Base-by-base conservation (phyloP, 2,113 vertebrate genomes). In the Apodemus sylvaticus region DNA sequence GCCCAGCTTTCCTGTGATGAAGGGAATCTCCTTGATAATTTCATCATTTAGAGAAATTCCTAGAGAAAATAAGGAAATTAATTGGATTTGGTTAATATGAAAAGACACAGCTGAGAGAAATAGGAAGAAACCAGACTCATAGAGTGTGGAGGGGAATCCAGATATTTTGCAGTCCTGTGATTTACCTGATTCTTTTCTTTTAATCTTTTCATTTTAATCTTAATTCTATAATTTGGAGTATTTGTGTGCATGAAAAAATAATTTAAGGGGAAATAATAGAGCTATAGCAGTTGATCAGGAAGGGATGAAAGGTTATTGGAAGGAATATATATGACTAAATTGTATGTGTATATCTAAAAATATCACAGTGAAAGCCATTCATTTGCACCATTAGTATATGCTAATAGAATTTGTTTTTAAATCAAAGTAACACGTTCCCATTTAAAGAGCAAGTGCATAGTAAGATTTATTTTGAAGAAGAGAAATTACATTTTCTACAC, bases 1-100 rank as follows among this genome's bases (percentile, higher is more conserved):
- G 53, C 34, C 58, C 36, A 91, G 36, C 5, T 48, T 89, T 94
- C 34, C 42, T 73, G n/a, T 86, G 74, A 16, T 39, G 64, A 0
- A 68, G 16, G 81, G 53, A 60, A 51, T 92, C 62, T 55, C 79
- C 77, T 34, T 91, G 77, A 53, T 78, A 91, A 86, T 70, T 92
- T 92, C 90, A 76, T 70, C 24, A 31, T 93, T 87, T 70, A 89
- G 51, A 94, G 48, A 34, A 42, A 26, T 78, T 95, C 55, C 24
- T 48, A 90, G 90, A 87, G 51, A 48, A 58, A 62, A 24, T 39
- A 66, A 55, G 10, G 51, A 73, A 58, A 92, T 36, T 55, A n/a
- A n/a, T 45, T 20, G n/a, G n/a, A 73, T 87, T 89, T 95, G 90
- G 62, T 64, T 78, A 53, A 62, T 83, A 53, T 77, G 39, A 79